These are phyloP conservation scores for Thamnophis elegans DNA, from an alignment of 2,797 vertebrate species.

Conservation along the genomic window DNA sequence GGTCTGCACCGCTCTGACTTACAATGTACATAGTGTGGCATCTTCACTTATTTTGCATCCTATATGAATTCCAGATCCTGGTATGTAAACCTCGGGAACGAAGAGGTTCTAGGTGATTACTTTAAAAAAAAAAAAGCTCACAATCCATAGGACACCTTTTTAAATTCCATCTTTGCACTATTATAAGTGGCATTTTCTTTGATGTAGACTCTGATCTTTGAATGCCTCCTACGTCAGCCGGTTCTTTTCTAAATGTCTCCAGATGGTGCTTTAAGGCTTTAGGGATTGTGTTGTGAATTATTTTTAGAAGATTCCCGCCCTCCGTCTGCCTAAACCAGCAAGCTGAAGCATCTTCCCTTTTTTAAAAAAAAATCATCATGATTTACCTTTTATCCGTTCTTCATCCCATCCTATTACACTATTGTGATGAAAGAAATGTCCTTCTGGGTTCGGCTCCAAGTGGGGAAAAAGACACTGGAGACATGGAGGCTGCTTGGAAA, in stretches of 20 bases:
- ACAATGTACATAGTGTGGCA: neutral
- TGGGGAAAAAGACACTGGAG: no score
- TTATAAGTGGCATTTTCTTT: slow-evolving; percentile 6
- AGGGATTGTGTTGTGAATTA: slow-evolving; percentile 41
- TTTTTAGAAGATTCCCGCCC: slow-evolving; percentile 52
- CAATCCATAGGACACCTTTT: neutral
- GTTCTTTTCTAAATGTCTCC: slow-evolving; percentile 40
- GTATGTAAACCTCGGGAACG: neutral
- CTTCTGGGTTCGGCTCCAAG: no score
- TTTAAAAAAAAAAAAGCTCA: neutral
- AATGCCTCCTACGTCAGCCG: slow-evolving; percentile 27
- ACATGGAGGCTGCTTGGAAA: no score
- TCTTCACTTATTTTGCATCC: neutral
- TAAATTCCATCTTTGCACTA: slow-evolving; percentile 14
- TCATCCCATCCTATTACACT: neutral
- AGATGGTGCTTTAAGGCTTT: slow-evolving; percentile 53
- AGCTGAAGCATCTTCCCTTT: slow-evolving; percentile 36
- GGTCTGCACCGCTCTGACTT: neutral
- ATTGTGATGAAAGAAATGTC: no score
- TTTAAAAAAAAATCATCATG: neutral
- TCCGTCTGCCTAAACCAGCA: slow-evolving; percentile 23
- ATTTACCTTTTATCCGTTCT: neutral
- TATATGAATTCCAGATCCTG: neutral
- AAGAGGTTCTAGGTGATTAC: slow-evolving; percentile 6
- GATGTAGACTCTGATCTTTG: slow-evolving; percentile 26